Evolutionary conservation across 1,140 invertebrate species (phyloP).

Genomic region (Dendroctonus ponderosae): DNA sequence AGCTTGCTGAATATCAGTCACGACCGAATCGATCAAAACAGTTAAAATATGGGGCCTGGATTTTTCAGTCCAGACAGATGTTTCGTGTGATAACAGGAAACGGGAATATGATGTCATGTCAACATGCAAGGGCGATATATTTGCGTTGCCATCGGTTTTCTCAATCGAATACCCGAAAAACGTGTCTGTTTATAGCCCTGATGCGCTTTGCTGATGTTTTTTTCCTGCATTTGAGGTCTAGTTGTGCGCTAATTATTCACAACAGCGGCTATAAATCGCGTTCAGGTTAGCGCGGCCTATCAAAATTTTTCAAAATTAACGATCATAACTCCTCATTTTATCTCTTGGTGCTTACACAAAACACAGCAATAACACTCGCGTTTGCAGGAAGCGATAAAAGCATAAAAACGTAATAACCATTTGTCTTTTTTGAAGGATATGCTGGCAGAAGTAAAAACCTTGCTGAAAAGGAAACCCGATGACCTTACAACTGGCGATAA

Average conservation of each 20-base stretch:
- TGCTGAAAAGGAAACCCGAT: constrained; percentile 31
- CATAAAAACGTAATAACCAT: constrained; percentile 32
- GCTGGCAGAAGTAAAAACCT: constrained; percentile 31
- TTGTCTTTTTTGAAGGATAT: constrained; percentile 33
- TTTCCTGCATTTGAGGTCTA: too few relatives aligned
- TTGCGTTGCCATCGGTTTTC: too few relatives aligned
- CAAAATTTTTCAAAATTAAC: constrained; percentile 4
- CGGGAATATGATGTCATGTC: background rate
- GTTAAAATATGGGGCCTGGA: background rate
- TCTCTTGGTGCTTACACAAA: constrained; percentile 5
- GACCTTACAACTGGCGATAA: constrained; percentile 27
- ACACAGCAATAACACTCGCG: constrained; percentile 20
- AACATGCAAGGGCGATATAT: background rate
- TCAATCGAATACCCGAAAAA: too few relatives aligned
- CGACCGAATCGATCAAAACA: background rate
- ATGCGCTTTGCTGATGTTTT: too few relatives aligned
- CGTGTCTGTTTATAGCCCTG: too few relatives aligned
- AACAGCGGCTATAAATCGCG: too few relatives aligned
- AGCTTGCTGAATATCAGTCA: background rate
- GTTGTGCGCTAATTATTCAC: too few relatives aligned
- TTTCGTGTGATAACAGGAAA: constrained; percentile 4
- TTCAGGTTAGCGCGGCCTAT: too few relatives aligned
- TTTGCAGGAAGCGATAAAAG: constrained; percentile 33
- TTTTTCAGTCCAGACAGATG: background rate
- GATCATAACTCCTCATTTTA: constrained; percentile 14